phyloP scores from a whole-genome alignment of 2,888 invertebrate genomes.

The Cabera pusaria region DNA sequence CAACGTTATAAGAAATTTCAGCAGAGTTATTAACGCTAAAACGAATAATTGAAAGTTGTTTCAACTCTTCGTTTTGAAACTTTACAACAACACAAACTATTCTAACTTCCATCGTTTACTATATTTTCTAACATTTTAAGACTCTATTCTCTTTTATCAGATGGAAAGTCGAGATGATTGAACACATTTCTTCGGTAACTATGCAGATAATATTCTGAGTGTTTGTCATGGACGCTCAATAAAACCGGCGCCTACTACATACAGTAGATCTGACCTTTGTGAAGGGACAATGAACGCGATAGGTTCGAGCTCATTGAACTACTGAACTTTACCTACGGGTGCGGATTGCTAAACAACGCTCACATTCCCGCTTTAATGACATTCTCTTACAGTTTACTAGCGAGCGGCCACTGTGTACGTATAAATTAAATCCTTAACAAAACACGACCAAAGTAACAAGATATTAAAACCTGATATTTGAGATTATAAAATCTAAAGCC shows the following conservation, averaged over 20 bases:
- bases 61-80: conserved; percentile 1
- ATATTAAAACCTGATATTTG: conserved; percentile 29
- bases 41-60: conserved; percentile 34
- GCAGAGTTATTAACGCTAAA: conserved; percentile 40
- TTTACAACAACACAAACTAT: conserved; percentile 8
- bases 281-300: conserved; percentile 64
- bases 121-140: conserved; percentile 5
- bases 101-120: conserved; percentile 10
- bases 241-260: conserved; percentile 38
- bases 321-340: conserved; percentile 70
- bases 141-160: conserved; percentile 9
- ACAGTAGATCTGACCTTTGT: conserved; percentile 63
- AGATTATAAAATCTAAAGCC: conserved; percentile 23
- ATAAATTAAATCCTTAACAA: conserved; percentile 11
- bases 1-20: conserved; percentile 38
- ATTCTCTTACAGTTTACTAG: conserved; percentile 18
- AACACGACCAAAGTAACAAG: conserved; percentile 7
- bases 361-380: conserved; percentile 51
- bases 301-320: conserved; percentile 65
- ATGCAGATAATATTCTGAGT: conserved; percentile 14
- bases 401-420: not conserved
- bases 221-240: conserved; percentile 25
- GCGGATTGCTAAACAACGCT: conserved; percentile 59
- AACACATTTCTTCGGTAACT: conserved; percentile 8
- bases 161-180: conserved; percentile 18